phyloP scores from a whole-genome alignment of 92 coral and sea anemone genomes.

The Chrysogorgia sp. region DNA sequence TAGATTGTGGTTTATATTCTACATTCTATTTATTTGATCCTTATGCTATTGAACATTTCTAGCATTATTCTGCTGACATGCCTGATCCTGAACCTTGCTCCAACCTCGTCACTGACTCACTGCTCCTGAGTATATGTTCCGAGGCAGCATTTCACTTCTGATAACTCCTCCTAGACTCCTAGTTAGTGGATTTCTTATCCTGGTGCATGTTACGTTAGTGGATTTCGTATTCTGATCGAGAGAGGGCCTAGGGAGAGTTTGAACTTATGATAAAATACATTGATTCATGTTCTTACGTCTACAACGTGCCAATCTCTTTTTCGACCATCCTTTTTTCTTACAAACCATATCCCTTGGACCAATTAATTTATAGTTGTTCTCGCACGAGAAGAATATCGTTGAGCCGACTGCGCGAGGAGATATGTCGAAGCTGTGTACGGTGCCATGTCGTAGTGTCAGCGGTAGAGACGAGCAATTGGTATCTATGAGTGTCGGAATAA shows the following conservation, averaged over 20 bases:
- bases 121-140: neutral
- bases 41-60: no score
- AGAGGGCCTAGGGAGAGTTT: no score
- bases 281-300: neutral
- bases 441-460: neutral
- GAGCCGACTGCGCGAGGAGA: neutral
- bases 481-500: neutral
- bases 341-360: slow-evolving; percentile 8
- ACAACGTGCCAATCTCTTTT: neutral
- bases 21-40: no score
- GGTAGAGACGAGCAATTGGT: neutral
- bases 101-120: neutral
- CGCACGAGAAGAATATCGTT: slow-evolving; percentile 10
- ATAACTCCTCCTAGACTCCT: no score
- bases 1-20: no score
- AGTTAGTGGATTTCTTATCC: neutral
- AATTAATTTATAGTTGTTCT: neutral
- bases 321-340: slow-evolving; percentile 4
- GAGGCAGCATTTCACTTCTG: neutral
- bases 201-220: neutral
- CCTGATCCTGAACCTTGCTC: neutral
- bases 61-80: no score
- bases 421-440: neutral
- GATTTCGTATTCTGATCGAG: no score
- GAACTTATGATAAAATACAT: neutral